A percentile compares a stretch with the other conserved stretches of the same genome.
Conservation (phyloP, 2,888 invertebrate genomes). For the Enchytraeus crypticus region DNA sequence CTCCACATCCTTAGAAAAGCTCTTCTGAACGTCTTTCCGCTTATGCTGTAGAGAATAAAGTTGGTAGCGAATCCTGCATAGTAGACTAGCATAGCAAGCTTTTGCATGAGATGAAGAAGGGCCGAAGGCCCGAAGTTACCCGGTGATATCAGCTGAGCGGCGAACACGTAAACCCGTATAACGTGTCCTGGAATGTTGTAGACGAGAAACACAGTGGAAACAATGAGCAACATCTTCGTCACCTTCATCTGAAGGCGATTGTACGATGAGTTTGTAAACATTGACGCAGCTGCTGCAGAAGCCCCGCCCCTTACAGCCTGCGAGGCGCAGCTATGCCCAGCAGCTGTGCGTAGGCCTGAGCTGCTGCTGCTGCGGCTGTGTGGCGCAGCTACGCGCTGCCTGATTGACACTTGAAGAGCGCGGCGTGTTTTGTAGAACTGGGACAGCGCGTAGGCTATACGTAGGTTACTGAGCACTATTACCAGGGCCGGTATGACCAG, state of each 20-base stretch:
- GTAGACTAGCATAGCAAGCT: slow-evolving; percentile 11
- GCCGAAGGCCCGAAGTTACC: slow-evolving; percentile 2
- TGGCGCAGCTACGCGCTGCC: background rate
- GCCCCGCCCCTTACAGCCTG: background rate
- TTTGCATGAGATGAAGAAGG: slow-evolving; percentile 5
- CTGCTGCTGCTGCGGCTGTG: background rate
- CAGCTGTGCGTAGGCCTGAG: background rate
- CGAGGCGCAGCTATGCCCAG: background rate
- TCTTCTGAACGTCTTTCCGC: slow-evolving; percentile 13
- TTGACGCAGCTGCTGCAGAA: background rate
- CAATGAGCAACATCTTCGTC: slow-evolving; percentile 20
- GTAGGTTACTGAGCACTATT: slow-evolving; percentile 18
- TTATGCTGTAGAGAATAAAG: slow-evolving; percentile 16
- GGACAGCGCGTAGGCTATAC: slow-evolving; percentile 16
- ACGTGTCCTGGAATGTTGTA: slow-evolving; percentile 21
- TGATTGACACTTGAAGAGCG: background rate
- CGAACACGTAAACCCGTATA: slow-evolving; percentile 9
- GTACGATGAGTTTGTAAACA: slow-evolving; percentile 6
- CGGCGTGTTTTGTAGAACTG: slow-evolving; percentile 9
- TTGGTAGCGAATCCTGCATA: slow-evolving; percentile 15
- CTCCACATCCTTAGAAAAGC: slow-evolving; percentile 5
- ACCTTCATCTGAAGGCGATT: slow-evolving; percentile 18
- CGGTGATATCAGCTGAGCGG: background rate
- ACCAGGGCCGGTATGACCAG: slow-evolving; percentile 18
- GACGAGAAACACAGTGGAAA: slow-evolving; percentile 20